Base-by-base conservation (phyloP, 2,113 vertebrate species). In the Sorex araneus region DNA sequence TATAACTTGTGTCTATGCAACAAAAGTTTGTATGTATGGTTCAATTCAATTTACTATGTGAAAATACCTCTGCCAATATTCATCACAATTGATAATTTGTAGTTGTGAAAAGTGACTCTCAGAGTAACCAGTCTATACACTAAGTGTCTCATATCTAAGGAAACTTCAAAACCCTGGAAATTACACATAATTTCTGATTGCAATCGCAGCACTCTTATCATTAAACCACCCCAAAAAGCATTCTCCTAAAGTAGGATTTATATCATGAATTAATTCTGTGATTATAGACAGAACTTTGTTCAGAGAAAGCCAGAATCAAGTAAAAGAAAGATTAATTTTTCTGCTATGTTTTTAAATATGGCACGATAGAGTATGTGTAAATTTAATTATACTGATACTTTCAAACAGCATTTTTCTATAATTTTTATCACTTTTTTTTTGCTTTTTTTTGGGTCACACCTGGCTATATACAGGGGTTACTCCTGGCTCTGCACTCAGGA, bases 181-280 rank as follows among this genome's bases (percentile, higher is more conserved):
- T 47, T 12, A 79, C 30, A 90, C 11, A 67, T 18, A 18, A 15
- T 85, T 94, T 95, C 40, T 93, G 69, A 78, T 91, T 85, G 71
- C 87, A 88, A 50, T 28, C 21, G 63, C 15, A 45, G 28, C 74
- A 78, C 5, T 6, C 0, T 77, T 94, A 64, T 66, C 21, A 45
- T 90, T 47, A 80, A 92, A 70, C 9, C 36, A 43, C 23, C 47
- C 2, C 1, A 87, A 90, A 87, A 7, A 66, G 30, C 21, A 71
- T 69, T 91, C 45, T 89, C 4, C 28, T 81, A 25, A 81, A 91
- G 87, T 4, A 45, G 32, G 16, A 78, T 74, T 16, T 45, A 50
- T 43, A 66, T 78, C 9, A 82, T 16, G 90, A 82, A 80, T 74
- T 8, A 78, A 36, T 70, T 63, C 8, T 36, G 3, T 78, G 57